phyloP scores from a whole-genome alignment of 2,113 vertebrate genomes.

The Chroicocephalus ridibundus region DNA sequence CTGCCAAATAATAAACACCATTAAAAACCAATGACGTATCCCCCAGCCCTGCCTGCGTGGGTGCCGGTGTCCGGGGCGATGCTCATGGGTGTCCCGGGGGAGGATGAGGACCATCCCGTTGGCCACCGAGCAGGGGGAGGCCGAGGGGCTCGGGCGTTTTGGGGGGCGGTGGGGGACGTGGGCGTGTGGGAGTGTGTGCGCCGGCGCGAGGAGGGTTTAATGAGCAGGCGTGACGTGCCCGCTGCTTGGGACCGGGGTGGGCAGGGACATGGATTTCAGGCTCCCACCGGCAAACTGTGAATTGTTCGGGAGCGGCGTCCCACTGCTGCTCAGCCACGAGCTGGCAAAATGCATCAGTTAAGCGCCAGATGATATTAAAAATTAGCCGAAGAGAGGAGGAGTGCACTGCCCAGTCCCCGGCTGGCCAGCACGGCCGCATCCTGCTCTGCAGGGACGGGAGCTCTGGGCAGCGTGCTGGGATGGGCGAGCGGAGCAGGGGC shows the following conservation, averaged over 20 bases:
- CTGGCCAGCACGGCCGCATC: not conserved
- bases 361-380: accelerated
- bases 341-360: accelerated
- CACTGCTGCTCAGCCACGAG: accelerated
- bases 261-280: not conserved
- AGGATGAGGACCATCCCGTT: accelerated
- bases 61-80: accelerated
- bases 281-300: accelerated
- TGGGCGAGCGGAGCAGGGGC: not conserved
- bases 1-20: not conserved
- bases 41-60: accelerated
- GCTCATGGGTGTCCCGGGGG: accelerated
- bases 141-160: accelerated
- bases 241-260: not conserved
- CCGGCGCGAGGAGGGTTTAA: not conserved
- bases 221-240: not conserved
- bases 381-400: accelerated
- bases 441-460: not conserved
- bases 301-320: accelerated
- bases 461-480: not conserved
- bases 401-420: accelerated
- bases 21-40: not conserved
- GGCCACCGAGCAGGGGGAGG: accelerated
- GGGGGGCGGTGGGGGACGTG: not conserved
- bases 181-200: accelerated